Evolutionary conservation across 2,888 invertebrate genomes (phyloP).

Genomic region (Octodonta nipae): DNA sequence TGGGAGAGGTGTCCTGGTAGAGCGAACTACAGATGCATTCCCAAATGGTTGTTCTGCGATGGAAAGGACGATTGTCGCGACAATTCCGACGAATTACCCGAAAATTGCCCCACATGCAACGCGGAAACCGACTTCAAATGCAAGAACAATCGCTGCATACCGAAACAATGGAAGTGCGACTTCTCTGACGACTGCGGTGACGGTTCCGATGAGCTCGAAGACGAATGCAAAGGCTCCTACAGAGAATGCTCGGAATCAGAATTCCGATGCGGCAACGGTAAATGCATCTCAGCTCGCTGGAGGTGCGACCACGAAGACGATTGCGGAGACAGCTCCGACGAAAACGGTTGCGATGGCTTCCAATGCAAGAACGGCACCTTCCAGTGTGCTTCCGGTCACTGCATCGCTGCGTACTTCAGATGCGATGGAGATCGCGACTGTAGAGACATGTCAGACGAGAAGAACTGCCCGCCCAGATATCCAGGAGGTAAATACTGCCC

Average conservation of each 20-base stretch:
- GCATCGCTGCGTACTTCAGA: slow-evolving; percentile 74
- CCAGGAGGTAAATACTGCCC: slow-evolving; percentile 81
- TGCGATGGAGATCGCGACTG: slow-evolving; percentile 87
- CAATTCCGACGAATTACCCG: slow-evolving; percentile 81
- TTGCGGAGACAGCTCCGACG: slow-evolving; percentile 89
- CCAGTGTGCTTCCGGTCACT: slow-evolving; percentile 86
- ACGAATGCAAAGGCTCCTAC: slow-evolving; percentile 68
- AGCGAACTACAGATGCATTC: slow-evolving; percentile 88
- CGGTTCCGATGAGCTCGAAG: slow-evolving; percentile 75
- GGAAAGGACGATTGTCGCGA: slow-evolving; percentile 95
- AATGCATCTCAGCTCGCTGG: slow-evolving; percentile 86
- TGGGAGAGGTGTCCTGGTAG: slow-evolving; percentile 92
- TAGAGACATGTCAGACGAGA: slow-evolving; percentile 78
- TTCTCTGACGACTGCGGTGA: slow-evolving; percentile 96
- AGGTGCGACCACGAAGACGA: slow-evolving; percentile 93
- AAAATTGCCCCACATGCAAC: slow-evolving; percentile 83
- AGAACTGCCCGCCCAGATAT: slow-evolving; percentile 76
- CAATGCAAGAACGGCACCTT: slow-evolving; percentile 81
- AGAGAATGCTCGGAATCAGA: slow-evolving; percentile 88
- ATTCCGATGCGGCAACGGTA: slow-evolving; percentile 71
- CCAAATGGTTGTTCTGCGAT: slow-evolving; percentile 95
- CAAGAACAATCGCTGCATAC: slow-evolving; percentile 53
- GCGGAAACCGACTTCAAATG: slow-evolving; percentile 84
- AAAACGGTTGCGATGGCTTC: slow-evolving; percentile 67
- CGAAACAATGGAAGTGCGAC: slow-evolving; percentile 80